Percentiles rank a stretch among this genome's conserved stretches.
These are phyloP conservation scores for Hydrophis major DNA, from an alignment of 2,797 vertebrate genomes.

Conservation along the genomic window DNA sequence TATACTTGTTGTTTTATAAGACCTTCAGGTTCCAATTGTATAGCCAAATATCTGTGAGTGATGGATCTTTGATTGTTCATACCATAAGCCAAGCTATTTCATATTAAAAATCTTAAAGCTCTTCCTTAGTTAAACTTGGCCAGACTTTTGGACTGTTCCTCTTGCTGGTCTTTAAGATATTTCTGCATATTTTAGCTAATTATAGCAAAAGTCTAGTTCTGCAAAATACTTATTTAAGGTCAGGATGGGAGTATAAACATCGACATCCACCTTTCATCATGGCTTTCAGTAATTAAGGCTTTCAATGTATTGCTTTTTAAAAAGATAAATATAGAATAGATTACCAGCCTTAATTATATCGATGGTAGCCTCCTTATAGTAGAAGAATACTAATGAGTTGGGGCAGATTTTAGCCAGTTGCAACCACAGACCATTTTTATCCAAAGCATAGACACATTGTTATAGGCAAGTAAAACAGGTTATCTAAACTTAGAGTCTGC, in stretches of 20 bases:
- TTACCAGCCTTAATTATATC: background rate
- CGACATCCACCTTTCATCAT: background rate
- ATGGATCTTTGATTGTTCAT: background rate
- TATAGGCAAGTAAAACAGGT: background rate
- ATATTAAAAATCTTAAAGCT: background rate
- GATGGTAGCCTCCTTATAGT: background rate
- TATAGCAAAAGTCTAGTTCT: background rate
- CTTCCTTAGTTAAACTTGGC: background rate
- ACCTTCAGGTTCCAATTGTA: background rate
- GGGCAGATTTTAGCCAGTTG: background rate
- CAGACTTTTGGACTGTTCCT: background rate
- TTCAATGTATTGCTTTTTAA: background rate
- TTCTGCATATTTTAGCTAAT: conserved; percentile 7
- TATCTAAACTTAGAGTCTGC: background rate
- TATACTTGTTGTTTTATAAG: background rate
- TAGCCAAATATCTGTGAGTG: background rate
- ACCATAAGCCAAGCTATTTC: background rate
- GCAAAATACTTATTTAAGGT: background rate
- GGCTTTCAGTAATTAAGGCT: background rate
- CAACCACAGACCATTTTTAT: background rate
- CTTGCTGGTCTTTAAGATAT: background rate
- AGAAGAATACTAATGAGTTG: background rate
- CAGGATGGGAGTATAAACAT: background rate
- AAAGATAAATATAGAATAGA: background rate
- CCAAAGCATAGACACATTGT: background rate